Evolutionary conservation across 2,113 vertebrate species (phyloP).

Genomic region (Zapornia atra): DNA sequence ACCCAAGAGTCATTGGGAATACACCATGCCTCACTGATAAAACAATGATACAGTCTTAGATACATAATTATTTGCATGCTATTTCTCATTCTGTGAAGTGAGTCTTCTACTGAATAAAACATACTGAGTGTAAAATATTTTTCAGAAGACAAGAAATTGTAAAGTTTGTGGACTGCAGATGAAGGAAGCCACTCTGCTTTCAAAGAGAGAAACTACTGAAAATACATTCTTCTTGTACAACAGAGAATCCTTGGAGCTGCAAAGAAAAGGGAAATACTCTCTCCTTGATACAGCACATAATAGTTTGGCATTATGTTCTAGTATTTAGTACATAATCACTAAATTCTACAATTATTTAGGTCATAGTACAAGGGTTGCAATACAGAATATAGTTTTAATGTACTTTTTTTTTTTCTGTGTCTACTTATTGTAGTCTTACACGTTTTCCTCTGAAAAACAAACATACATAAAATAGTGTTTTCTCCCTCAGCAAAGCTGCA

Average conservation of each 20-base stretch:
- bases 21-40: neutral
- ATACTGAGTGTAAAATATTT: neutral
- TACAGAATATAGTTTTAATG: neutral
- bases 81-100: neutral
- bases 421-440: neutral
- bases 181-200: neutral
- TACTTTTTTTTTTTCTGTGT: neutral
- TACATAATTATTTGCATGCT: neutral
- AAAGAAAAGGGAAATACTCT: neutral
- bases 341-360: neutral
- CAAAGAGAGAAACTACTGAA: neutral
- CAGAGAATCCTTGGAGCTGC: neutral
- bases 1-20: neutral
- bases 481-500: neutral
- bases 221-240: neutral
- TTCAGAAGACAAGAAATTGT: neutral
- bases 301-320: neutral
- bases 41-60: neutral
- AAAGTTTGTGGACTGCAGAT: neutral
- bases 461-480: neutral
- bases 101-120: neutral
- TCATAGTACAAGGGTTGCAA: neutral
- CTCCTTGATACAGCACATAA: neutral
- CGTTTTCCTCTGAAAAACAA: neutral
- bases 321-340: neutral